phyloP scores from a whole-genome alignment of 2,888 invertebrate species.

The Orthosia incerta region DNA sequence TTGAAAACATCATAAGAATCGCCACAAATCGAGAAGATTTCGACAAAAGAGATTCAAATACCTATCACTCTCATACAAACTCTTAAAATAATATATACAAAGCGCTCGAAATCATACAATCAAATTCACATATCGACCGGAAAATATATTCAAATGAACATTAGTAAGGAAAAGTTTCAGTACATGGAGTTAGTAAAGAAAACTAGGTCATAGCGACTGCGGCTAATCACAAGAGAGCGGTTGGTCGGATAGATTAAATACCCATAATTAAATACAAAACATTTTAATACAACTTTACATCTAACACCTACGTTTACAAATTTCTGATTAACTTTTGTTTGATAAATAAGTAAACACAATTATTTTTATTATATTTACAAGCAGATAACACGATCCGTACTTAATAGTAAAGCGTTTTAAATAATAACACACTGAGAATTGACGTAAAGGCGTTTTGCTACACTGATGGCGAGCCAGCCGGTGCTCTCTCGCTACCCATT shows the following conservation, averaged over 20 bases:
- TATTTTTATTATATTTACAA: conserved; percentile 89
- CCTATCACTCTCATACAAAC: conserved; percentile 88
- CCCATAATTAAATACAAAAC: conserved; percentile 90
- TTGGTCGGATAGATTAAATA: conserved; percentile 88
- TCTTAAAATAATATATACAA: conserved; percentile 90
- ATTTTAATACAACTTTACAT: conserved; percentile 91
- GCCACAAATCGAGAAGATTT: conserved; percentile 78
- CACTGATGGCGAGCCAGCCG: conserved; percentile 86
- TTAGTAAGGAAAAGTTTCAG: conserved; percentile 77
- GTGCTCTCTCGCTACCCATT: conserved; percentile 71
- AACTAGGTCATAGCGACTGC: conserved; percentile 83
- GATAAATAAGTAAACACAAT: conserved; percentile 90
- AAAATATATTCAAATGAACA: conserved; percentile 77
- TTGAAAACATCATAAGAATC: conserved; percentile 67
- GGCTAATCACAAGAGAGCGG: conserved; percentile 89
- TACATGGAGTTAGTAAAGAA: conserved; percentile 79
- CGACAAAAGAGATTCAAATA: conserved; percentile 88
- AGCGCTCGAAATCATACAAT: conserved; percentile 88
- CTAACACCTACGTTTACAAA: conserved; percentile 90
- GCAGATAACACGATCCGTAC: conserved; percentile 89
- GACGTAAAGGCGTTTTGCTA: conserved; percentile 90
- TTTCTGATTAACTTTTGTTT: conserved; percentile 87
- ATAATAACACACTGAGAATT: conserved; percentile 91
- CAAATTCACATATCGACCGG: conserved; percentile 79
- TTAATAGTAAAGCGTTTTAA: conserved; percentile 90